phyloP scores from a whole-genome alignment of 2,797 vertebrate species.

The Acipenser transmontanus region DNA sequence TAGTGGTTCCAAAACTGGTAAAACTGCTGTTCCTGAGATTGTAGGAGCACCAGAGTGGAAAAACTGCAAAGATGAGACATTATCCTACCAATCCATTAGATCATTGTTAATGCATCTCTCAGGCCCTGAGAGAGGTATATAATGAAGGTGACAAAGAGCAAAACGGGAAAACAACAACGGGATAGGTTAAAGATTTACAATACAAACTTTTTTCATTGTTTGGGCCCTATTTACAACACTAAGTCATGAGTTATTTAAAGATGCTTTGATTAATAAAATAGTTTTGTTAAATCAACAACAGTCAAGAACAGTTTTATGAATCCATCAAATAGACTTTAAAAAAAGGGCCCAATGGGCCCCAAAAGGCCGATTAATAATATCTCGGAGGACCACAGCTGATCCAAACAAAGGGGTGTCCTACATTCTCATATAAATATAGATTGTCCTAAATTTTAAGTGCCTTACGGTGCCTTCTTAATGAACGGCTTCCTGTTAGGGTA shows the following conservation, averaged over 20 bases:
- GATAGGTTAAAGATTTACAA: background rate
- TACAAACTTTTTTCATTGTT: too few species aligned
- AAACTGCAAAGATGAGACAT: slow-evolving; percentile 9
- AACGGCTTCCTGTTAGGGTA: slow-evolving; percentile 2
- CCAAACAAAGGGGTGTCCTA: background rate
- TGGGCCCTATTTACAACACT: too few species aligned
- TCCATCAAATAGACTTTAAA: too few species aligned
- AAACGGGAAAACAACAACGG: background rate
- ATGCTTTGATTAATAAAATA: too few species aligned
- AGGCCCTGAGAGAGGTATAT: slow-evolving; percentile 19
- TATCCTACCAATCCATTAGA: slow-evolving; percentile 14
- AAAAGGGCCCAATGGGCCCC: too few species aligned
- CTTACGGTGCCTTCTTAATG: slow-evolving; percentile 1
- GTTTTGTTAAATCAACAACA: too few species aligned
- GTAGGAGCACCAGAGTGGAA: slow-evolving; percentile 1
- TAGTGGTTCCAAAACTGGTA: background rate
- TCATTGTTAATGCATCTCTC: slow-evolving; percentile 3
- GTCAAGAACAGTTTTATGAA: too few species aligned
- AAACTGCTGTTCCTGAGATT: background rate
- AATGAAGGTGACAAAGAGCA: slow-evolving; percentile 29
- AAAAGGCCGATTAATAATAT: background rate
- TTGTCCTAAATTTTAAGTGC: background rate
- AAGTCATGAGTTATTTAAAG: too few species aligned
- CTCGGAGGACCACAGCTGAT: background rate
- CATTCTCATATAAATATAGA: slow-evolving; percentile 5